phyloP scores from a whole-genome alignment of 2,888 invertebrate species.

The Eledone cirrhosa region DNA sequence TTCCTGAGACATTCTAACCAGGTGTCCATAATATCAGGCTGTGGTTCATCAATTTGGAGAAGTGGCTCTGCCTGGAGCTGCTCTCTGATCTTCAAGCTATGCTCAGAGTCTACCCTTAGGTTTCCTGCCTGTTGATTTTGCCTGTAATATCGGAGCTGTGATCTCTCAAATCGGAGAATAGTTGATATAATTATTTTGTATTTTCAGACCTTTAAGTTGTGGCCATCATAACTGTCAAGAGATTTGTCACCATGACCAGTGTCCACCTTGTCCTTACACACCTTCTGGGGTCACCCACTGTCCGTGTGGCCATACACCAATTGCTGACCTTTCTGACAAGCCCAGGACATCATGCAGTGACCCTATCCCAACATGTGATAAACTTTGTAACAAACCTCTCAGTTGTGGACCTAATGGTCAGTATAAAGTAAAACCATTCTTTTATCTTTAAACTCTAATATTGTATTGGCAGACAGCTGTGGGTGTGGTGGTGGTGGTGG shows the following conservation, averaged over 20 bases:
- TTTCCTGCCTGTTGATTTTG: too few species aligned
- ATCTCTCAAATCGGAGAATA: too few species aligned
- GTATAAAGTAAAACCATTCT: neutral
- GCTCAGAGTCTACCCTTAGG: too few species aligned
- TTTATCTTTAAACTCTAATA: neutral
- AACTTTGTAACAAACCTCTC: constrained; percentile 78
- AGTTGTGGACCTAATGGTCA: constrained; percentile 73
- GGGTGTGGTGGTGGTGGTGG: too few species aligned
- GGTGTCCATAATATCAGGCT: too few species aligned
- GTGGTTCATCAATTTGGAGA: too few species aligned
- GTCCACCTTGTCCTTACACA: constrained; percentile 74
- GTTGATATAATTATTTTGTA: too few species aligned
- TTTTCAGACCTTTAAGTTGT: constrained; percentile 60
- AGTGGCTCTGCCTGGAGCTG: too few species aligned
- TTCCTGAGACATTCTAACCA: too few species aligned
- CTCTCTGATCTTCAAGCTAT: too few species aligned
- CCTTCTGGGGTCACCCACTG: constrained; percentile 76
- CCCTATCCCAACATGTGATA: constrained; percentile 72
- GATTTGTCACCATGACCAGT: constrained; percentile 77
- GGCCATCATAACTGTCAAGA: constrained; percentile 76
- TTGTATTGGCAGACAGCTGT: neutral
- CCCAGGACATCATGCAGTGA: constrained; percentile 57
- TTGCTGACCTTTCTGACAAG: constrained; percentile 54
- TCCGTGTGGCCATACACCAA: constrained; percentile 78
- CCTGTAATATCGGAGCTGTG: too few species aligned